These are phyloP conservation scores for Toxonevra muliebris DNA, from an alignment of 2,888 invertebrate species.

Conservation along the genomic window DNA sequence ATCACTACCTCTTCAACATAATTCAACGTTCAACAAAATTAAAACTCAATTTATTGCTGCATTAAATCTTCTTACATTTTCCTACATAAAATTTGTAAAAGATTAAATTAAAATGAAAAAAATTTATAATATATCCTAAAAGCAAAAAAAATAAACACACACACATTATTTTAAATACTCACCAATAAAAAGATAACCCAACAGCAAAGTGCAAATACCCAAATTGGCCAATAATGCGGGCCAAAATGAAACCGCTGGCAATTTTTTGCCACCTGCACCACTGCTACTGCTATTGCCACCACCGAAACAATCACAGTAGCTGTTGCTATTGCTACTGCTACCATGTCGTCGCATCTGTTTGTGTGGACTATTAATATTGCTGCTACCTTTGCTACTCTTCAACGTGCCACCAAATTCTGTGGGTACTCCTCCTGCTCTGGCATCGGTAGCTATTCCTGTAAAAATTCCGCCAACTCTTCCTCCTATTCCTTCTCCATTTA, in stretches of 20 bases:
- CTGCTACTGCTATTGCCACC: conserved; percentile 4
- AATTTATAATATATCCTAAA: too few relatives aligned
- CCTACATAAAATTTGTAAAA: background rate
- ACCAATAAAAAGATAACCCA: conserved; percentile 38
- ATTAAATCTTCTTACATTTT: background rate
- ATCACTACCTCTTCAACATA: background rate
- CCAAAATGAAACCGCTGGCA: conserved; percentile 32
- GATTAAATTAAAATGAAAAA: background rate
- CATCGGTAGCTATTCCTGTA: background rate
- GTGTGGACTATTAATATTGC: conserved; percentile 25
- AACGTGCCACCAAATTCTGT: conserved; percentile 29
- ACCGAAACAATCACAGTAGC: conserved; percentile 34
- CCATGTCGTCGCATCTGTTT: conserved; percentile 19
- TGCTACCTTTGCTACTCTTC: conserved; percentile 30
- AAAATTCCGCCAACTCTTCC: background rate
- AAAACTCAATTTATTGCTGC: background rate
- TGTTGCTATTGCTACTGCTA: background rate
- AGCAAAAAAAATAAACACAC: background rate
- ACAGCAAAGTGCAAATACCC: conserved; percentile 36
- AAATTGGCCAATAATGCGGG: conserved; percentile 37
- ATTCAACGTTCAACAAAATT: background rate
- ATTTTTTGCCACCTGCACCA: background rate
- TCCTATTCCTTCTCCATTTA: background rate
- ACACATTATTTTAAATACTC: conserved; percentile 19
- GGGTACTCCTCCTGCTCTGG: conserved; percentile 9